Evolutionary conservation across 92 coral and sea anemone genomes (phyloP).

Genomic region (Epizoanthus scotinus): DNA sequence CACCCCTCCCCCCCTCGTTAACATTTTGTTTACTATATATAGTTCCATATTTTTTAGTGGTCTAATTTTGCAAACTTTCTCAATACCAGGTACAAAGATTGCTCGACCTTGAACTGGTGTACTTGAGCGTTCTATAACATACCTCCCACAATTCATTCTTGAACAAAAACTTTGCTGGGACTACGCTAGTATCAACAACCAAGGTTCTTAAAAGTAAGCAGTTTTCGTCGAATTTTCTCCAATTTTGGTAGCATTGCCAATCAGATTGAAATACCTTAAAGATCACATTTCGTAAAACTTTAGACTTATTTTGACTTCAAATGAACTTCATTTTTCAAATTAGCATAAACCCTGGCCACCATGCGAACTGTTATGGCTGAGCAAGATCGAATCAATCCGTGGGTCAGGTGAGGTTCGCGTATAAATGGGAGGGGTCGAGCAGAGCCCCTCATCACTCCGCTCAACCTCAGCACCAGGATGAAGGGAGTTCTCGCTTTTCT

Average conservation of each 20-base stretch:
- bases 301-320: constrained; percentile 23
- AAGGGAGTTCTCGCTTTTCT: constrained; percentile 32
- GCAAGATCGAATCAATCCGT: not conserved
- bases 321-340: not conserved
- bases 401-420: not conserved
- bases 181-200: not conserved
- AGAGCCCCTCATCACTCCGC: not conserved
- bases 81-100: not conserved
- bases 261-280: not conserved
- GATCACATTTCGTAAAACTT: not conserved
- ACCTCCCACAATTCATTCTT: constrained; percentile 11
- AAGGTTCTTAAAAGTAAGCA: not conserved
- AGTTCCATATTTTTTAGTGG: not conserved
- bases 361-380: constrained; percentile 32
- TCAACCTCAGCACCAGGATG: constrained; percentile 40
- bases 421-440: constrained; percentile 24
- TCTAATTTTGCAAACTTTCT: not conserved
- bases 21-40: not conserved
- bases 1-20: not conserved
- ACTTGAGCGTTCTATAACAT: not conserved
- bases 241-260: constrained; percentile 10
- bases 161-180: not conserved
- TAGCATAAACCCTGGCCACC: not conserved
- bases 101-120: not conserved
- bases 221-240: not conserved